phyloP scores from a whole-genome alignment of 2,113 vertebrate genomes.

The Typhlomys cinereus region DNA sequence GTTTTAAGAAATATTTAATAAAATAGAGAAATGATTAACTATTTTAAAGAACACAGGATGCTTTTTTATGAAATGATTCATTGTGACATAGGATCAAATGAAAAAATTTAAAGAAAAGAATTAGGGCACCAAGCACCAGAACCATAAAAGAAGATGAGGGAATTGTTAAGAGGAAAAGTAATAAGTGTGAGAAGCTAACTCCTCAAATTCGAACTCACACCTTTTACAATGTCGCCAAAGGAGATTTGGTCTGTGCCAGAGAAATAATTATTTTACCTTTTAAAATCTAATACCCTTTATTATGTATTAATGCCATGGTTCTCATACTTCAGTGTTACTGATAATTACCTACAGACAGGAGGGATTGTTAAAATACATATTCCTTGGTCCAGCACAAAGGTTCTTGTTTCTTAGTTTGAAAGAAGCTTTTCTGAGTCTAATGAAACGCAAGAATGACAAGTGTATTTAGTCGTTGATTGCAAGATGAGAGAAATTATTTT shows the following conservation, averaged over 20 bases:
- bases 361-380: too few species aligned
- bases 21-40: conserved; percentile 50
- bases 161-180: neutral
- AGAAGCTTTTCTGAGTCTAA: neutral
- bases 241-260: neutral
- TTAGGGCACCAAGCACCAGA: neutral
- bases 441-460: neutral
- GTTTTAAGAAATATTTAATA: conserved; percentile 38
- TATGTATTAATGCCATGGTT: neutral
- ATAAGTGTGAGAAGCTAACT: accelerated
- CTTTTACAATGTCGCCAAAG: neutral
- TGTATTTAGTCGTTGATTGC: neutral
- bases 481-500: neutral
- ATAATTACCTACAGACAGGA: too few species aligned
- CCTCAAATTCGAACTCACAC: neutral
- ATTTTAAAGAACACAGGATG: conserved; percentile 13
- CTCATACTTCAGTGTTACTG: neutral
- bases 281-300: neutral
- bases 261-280: neutral
- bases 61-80: conserved; percentile 74
- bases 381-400: neutral
- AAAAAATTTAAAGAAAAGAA: neutral
- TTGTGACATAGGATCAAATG: neutral
- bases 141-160: neutral
- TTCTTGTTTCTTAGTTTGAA: neutral